Base-by-base conservation (phyloP, 1,140 invertebrate genomes). In the Eciton burchellii region DNA sequence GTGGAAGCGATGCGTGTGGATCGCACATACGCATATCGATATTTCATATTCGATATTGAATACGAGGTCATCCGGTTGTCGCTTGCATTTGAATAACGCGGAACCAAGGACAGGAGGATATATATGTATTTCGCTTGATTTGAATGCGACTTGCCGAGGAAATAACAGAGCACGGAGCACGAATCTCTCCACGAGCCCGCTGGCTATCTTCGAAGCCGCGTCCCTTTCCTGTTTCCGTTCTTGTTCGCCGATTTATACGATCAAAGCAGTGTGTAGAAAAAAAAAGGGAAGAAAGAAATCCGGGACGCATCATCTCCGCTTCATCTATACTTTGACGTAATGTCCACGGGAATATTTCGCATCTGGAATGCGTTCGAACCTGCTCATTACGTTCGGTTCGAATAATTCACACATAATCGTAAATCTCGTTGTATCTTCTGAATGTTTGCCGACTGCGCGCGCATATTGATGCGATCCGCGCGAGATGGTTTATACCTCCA, bases 71-170 rank as follows among this genome's bases (percentile, higher is more conserved):
- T 45, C 4, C 56, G 24, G 21, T 68, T 56, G 49, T 45, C 49
- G 74, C 12, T 68, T 70, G 29, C n/a, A n/a, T n/a, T n/a, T 79
- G 24, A 70, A 70, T 79, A 56, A 79, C 16, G 49, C 14, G 26
- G 3, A 26, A 77, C 5, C 62, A 66, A 79, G 74, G 74, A 43
- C 41, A 21, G 41, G 26, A 24, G n/a, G n/a, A 77, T 35, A 45
- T 41, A 59, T 24, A 74, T 4, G 21, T 29, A 71, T 29, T 65
- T 63, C 19, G 26, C 3, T 24, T 47, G 16, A 56, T 79, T 66
- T 68, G 26, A 79, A 57, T 79, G 19, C 24, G 6, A 24, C 12
- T 60, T 11, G 26, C 14, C 19, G 19, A 24, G 16, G 54, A 29
- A 16, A 29, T 52, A 68, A 16, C n/a, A n/a, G n/a, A n/a, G 24